Conservation (phyloP, 2,113 vertebrate genomes). For the Ceratotherium simum region DNA sequence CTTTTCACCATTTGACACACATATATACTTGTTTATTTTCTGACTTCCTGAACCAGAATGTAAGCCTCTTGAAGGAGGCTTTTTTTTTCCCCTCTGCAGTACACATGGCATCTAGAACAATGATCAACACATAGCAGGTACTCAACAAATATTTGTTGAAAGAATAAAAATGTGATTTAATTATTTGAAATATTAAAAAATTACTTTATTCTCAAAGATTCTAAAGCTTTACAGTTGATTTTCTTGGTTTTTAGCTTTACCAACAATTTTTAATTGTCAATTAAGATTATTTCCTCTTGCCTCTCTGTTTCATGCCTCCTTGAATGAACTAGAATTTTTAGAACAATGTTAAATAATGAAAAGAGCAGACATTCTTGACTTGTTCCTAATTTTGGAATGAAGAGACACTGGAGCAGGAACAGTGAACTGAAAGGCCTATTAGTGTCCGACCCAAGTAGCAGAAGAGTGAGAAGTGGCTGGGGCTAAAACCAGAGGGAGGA, state of each 20-base stretch:
- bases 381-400: not conserved
- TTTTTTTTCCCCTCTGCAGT: not conserved
- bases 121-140: not conserved
- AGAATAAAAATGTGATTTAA: not conserved
- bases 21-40: not conserved
- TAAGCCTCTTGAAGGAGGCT: not conserved
- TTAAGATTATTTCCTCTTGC: not conserved
- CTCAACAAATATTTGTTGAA: not conserved
- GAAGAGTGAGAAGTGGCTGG: not conserved
- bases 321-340: not conserved
- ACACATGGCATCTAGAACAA: not conserved
- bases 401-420: not conserved
- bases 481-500: not conserved
- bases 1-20: not conserved
- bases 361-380: slow-evolving; percentile 6
- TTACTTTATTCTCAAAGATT: not conserved
- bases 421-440: not conserved
- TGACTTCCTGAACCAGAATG: not conserved
- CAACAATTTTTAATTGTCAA: not conserved
- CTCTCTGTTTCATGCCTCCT: not conserved
- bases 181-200: not conserved
- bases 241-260: not conserved
- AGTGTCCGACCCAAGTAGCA: not conserved
- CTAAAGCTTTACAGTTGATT: not conserved
- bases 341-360: slow-evolving; percentile 34